Conservation (phyloP, 2,888 invertebrate genomes). For the Ellobium chinense region DNA sequence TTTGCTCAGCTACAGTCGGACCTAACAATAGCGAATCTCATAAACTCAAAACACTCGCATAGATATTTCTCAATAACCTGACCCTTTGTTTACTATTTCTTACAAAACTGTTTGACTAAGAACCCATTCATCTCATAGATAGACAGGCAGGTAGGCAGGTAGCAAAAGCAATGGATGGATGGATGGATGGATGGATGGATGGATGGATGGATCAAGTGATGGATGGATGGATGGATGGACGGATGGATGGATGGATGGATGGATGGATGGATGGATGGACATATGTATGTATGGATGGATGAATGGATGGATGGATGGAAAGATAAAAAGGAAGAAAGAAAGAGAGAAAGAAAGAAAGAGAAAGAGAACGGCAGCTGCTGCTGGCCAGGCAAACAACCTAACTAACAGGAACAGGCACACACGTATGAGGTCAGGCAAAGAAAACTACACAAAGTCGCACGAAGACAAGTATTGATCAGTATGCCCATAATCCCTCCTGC, state of each 20-base stretch:
- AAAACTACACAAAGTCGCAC: too few relatives aligned
- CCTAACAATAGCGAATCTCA: too few relatives aligned
- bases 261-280: background rate
- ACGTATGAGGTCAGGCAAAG: too few relatives aligned
- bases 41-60: too few relatives aligned
- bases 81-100: too few relatives aligned
- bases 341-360: background rate
- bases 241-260: background rate
- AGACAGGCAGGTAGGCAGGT: constrained; percentile 2
- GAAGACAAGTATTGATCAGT: too few relatives aligned
- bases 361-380: background rate
- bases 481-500: too few relatives aligned
- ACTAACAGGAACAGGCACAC: background rate
- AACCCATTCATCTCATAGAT: too few relatives aligned
- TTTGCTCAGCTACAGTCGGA: too few relatives aligned
- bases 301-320: background rate
- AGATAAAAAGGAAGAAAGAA: constrained; percentile 3
- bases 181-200: background rate
- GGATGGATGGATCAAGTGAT: background rate
- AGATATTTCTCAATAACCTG: too few relatives aligned
- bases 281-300: background rate
- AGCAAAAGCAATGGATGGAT: background rate
- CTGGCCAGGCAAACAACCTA: background rate
- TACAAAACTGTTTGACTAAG: too few relatives aligned
- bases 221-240: background rate